Evolutionary conservation across 2,113 vertebrate species (phyloP), one percentile per base, ranked within the genome.

Genomic region (Gobio gobio): DNA sequence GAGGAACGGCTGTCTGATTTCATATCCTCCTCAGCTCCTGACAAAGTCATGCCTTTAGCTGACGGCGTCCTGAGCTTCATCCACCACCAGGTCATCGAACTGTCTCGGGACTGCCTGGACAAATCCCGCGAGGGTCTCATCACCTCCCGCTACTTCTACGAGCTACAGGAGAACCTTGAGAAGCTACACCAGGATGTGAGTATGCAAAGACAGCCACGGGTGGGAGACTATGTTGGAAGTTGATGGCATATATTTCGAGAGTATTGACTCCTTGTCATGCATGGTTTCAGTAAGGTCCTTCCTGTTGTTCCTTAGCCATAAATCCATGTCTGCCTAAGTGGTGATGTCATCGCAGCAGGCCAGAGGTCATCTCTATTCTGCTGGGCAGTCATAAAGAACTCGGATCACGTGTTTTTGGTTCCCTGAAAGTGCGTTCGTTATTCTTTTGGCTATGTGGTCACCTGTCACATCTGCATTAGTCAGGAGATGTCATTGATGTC

Each of bases 71-170:
- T 99, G 84, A 99, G 97, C 93, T 99, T 99, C 94, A 97, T 99
- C 92, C 96, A 97, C 92, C 98, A 99, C 87, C 98, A 99, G 93
- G 96, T 99, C 91, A 97, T 97, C 47, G 97, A 99, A 91, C 95
- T 99, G 95, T 96, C 96, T 88, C 94, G 98, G 87, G 97, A 99
- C 94, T 98, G 97, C 91, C 94, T 99, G 93, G 95, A 96, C 91
- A 99, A 99, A 89, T 98, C 97, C 89, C 93, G 91, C 10, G 96
- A 96, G 89, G 97, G 96, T 86, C 96, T 98, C 78, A 97, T 99
- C 93, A 98, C 98, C 72, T 98, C 98, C 78, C 95, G 96, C 64
- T 99, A 99, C 92, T 99, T 99, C 94, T 98, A 97, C n/a, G 97
- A 99, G 91, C 96, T 99, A 66, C 98, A 99, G 92, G 97, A 98